A percentile compares a stretch with the other conserved stretches of the same genome.
Evolutionary conservation across 2,888 invertebrate genomes (phyloP).

Genomic region (Perizoma flavofasciatum): DNA sequence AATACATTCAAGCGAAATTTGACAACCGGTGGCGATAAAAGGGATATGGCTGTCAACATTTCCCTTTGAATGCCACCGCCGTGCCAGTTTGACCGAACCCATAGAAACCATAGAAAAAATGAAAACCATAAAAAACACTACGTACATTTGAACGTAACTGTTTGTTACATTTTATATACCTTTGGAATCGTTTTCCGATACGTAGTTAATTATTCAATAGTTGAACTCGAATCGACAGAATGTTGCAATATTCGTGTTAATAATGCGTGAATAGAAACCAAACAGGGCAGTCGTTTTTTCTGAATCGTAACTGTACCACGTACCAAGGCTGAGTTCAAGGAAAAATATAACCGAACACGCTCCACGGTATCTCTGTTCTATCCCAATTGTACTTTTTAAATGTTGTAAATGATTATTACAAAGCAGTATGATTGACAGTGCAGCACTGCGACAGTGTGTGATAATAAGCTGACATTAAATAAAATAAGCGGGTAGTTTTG

Average conservation of each 20-base stretch:
- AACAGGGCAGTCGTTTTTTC: slow-evolving; percentile 22
- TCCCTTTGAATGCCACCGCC: too few species aligned
- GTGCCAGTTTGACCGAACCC: too few species aligned
- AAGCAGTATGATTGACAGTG: slow-evolving; percentile 55
- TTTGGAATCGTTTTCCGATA: background rate
- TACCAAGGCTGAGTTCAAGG: slow-evolving; percentile 53
- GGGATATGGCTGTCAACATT: too few species aligned
- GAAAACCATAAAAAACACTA: too few species aligned
- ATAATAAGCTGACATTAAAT: background rate
- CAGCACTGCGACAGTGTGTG: slow-evolving; percentile 36
- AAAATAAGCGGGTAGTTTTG: slow-evolving; percentile 2
- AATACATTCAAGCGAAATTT: too few species aligned
- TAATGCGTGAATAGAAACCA: slow-evolving; percentile 34
- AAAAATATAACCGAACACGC: slow-evolving; percentile 48
- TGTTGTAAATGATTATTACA: slow-evolving; percentile 58
- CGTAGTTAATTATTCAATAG: slow-evolving; percentile 11
- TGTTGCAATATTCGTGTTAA: slow-evolving; percentile 27
- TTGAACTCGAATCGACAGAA: slow-evolving; percentile 12
- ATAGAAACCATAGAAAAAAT: too few species aligned
- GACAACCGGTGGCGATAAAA: too few species aligned
- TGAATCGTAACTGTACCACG: slow-evolving; percentile 30
- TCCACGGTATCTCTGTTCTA: slow-evolving; percentile 56
- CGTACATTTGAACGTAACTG: too few species aligned
- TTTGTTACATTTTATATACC: too few species aligned
- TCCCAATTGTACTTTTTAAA: slow-evolving; percentile 67